Percentiles rank a stretch among this genome's conserved stretches.
Evolutionary conservation across 2,797 vertebrate species (phyloP).

Genomic region (Poeciliopsis presidionis): DNA sequence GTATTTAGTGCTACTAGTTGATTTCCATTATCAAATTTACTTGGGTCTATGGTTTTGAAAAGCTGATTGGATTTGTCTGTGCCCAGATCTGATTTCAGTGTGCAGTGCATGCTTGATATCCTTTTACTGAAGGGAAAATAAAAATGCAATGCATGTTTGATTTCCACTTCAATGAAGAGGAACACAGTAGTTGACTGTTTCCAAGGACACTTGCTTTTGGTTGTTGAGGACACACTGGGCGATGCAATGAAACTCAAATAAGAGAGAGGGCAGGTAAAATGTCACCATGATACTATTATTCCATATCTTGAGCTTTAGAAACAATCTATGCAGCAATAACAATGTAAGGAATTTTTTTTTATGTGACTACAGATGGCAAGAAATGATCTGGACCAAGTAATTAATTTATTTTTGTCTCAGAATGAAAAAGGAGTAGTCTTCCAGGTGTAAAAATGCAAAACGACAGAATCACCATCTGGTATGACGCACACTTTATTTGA

Average conservation of each 20-base stretch:
- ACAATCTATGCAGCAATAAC: not conserved
- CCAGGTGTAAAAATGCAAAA: slow-evolving; percentile 32
- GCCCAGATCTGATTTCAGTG: slow-evolving; percentile 36
- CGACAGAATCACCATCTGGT: slow-evolving; percentile 51
- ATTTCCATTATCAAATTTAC: slow-evolving; percentile 10
- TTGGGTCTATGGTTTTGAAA: slow-evolving; percentile 11
- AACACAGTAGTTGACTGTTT: slow-evolving; percentile 10
- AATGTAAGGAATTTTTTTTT: no score
- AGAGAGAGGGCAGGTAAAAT: not conserved
- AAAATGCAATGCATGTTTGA: slow-evolving; percentile 42
- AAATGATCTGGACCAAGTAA: not conserved
- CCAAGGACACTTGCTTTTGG: slow-evolving; percentile 10
- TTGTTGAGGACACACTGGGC: not conserved
- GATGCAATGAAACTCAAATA: not conserved
- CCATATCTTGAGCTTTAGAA: not conserved
- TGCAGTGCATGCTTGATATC: slow-evolving; percentile 33
- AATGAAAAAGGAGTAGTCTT: slow-evolving; percentile 4
- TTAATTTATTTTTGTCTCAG: not conserved
- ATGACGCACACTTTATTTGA: slow-evolving; percentile 74
- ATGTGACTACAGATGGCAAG: not conserved
- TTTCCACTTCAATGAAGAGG: slow-evolving; percentile 32
- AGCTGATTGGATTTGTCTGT: slow-evolving; percentile 9
- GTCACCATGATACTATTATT: not conserved
- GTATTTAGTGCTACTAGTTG: slow-evolving; percentile 20
- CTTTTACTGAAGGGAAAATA: slow-evolving; percentile 53